These are phyloP conservation scores for Spodoptera frugiperda DNA, from an alignment of 1,140 invertebrate genomes.

Conservation along the genomic window DNA sequence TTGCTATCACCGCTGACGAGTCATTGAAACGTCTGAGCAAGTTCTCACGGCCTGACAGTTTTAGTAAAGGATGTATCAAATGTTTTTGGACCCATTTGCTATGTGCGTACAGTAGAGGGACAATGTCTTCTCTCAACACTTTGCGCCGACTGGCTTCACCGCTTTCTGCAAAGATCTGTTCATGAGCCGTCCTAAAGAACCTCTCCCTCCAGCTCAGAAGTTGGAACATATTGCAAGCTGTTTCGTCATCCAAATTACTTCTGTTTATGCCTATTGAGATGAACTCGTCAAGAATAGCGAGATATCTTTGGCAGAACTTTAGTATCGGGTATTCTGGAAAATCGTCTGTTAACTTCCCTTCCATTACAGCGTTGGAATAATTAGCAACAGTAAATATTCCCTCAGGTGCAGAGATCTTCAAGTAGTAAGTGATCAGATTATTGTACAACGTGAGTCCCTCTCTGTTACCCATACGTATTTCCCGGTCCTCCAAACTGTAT, in stretches of 20 bases:
- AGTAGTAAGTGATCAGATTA: constrained; percentile 61
- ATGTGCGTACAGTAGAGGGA: constrained; percentile 83
- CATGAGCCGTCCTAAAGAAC: constrained; percentile 74
- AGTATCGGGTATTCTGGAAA: constrained; percentile 85
- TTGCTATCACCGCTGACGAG: constrained; percentile 54
- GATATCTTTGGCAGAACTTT: constrained; percentile 76
- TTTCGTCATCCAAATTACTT: constrained; percentile 60
- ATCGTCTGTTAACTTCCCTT: constrained; percentile 75
- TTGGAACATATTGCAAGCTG: constrained; percentile 63
- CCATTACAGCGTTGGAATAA: constrained; percentile 74
- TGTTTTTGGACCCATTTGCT: constrained; percentile 87
- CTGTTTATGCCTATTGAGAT: constrained; percentile 71
- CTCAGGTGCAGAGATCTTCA: constrained; percentile 43
- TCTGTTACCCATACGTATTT: constrained; percentile 59
- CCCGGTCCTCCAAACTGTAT: constrained; percentile 52
- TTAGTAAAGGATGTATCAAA: constrained; percentile 73
- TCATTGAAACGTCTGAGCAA: constrained; percentile 56
- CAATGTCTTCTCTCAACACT: constrained; percentile 75
- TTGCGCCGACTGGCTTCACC: constrained; percentile 69
- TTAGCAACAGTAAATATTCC: constrained; percentile 69
- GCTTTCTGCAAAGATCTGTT: constrained; percentile 65
- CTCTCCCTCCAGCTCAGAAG: constrained; percentile 83
- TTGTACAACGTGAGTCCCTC: constrained; percentile 67
- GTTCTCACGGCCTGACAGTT: constrained; percentile 58
- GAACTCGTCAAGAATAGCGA: constrained; percentile 72